Conservation (phyloP, 1,140 invertebrate genomes). For the Araneus ventricosus region DNA sequence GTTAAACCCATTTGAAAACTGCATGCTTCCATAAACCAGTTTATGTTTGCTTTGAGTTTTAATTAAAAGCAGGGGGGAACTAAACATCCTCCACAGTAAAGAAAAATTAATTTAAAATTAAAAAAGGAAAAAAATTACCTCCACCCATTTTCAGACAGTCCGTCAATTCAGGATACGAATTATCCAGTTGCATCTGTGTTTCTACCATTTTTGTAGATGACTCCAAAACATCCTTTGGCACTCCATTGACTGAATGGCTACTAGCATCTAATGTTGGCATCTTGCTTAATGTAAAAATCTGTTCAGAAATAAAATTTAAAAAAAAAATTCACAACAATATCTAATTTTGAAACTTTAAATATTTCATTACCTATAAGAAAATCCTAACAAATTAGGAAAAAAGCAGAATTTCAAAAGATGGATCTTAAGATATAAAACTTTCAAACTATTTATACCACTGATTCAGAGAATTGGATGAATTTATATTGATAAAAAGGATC, state of each 20-base stretch:
- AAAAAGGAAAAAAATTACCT: conserved; percentile 74
- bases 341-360: too few species aligned
- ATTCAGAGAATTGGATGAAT: too few species aligned
- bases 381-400: too few species aligned
- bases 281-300: neutral
- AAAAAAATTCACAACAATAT: too few species aligned
- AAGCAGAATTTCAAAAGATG: too few species aligned
- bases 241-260: neutral
- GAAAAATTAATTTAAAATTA: neutral
- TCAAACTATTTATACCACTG: too few species aligned
- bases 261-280: neutral
- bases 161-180: conserved; percentile 85
- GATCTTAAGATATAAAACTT: too few species aligned
- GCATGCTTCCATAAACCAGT: neutral
- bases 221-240: conserved; percentile 76
- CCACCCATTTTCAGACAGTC: conserved; percentile 82
- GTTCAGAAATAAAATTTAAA: neutral
- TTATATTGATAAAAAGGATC: too few species aligned
- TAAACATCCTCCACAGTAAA: too few species aligned
- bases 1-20: too few species aligned
- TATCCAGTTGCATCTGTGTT: conserved; percentile 86
- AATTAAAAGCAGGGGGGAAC: neutral
- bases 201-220: conserved; percentile 86
- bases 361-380: too few species aligned
- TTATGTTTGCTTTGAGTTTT: neutral